These are phyloP conservation scores for Ectemnius lituratus DNA, from an alignment of 2,888 invertebrate species.

Conservation along the genomic window DNA sequence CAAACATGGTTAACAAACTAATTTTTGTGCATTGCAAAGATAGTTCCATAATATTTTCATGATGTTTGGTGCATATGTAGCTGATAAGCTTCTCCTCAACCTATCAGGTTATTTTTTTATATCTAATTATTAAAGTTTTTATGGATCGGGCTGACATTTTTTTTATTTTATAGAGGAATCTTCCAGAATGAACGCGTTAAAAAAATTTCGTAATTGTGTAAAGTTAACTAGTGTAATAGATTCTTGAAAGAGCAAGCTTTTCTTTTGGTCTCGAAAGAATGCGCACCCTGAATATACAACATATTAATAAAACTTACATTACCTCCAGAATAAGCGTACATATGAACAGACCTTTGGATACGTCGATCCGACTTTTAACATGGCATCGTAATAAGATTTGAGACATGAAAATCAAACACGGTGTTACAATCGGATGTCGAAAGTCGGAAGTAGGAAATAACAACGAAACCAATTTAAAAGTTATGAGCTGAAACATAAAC, in stretches of 20 bases:
- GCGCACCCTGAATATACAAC: background rate
- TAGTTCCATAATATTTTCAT: too few species aligned
- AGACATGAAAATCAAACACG: conserved; percentile 86
- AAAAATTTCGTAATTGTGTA: too few species aligned
- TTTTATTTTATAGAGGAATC: too few species aligned
- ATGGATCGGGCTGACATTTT: too few species aligned
- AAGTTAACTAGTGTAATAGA: conserved; percentile 78
- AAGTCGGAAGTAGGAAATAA: conserved; percentile 94
- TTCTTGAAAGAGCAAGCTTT: conserved; percentile 70
- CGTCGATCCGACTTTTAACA: conserved; percentile 83
- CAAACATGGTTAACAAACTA: too few species aligned
- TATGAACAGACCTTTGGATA: conserved; percentile 88
- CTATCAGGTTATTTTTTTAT: too few species aligned
- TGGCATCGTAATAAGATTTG: conserved; percentile 85
- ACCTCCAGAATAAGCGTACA: conserved; percentile 87
- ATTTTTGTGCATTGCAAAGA: too few species aligned
- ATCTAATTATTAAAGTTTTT: too few species aligned
- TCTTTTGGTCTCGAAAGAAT: conserved; percentile 75
- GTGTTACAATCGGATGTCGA: conserved; percentile 92
- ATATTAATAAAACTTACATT: conserved; percentile 51
- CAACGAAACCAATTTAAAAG: conserved; percentile 89
- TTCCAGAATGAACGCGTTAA: too few species aligned
- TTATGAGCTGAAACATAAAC: conserved; percentile 81
- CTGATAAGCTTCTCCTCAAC: too few species aligned
- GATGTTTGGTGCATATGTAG: too few species aligned